Conservation (phyloP, 2,113 vertebrate species). For the Clupea harengus region DNA sequence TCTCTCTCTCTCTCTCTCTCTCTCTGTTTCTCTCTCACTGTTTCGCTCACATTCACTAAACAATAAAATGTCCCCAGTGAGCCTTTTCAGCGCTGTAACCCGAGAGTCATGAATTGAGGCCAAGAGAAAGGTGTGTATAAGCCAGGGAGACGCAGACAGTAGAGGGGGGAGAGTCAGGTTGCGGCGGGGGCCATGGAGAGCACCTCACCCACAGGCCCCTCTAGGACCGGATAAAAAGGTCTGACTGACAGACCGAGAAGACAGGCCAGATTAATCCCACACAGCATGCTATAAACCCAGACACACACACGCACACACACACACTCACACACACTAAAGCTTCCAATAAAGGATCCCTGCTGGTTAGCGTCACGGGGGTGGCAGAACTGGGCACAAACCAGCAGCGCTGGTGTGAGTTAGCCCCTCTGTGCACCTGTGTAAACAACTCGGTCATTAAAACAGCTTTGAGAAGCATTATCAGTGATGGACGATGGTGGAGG, state of each 20-base stretch:
- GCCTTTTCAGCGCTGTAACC: background rate
- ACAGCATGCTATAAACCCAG: background rate
- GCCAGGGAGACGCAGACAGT: background rate
- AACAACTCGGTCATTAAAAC: slow-evolving; percentile 29
- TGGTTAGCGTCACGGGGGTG: background rate
- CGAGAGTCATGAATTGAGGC: background rate
- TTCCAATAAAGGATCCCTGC: background rate
- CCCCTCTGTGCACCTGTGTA: slow-evolving; percentile 38
- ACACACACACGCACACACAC: background rate
- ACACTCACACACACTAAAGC: background rate
- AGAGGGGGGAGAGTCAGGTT: background rate
- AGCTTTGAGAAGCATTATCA: slow-evolving; percentile 23
- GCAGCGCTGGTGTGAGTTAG: background rate
- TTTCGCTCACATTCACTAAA: background rate
- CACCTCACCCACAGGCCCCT: background rate
- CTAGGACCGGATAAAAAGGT: background rate
- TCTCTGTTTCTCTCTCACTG: background rate
- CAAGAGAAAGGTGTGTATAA: background rate
- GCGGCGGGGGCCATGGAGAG: background rate
- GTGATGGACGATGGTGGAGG: slow-evolving; percentile 12
- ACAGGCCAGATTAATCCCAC: slow-evolving; percentile 10
- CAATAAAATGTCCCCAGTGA: background rate
- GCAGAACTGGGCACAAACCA: background rate
- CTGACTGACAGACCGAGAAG: slow-evolving; percentile 8
- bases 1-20: background rate